A percentile compares a stretch with the other conserved stretches of the same genome.
These are phyloP conservation scores for Oasisia sp. DNA, from an alignment of 2,888 invertebrate species.

Conservation along the genomic window DNA sequence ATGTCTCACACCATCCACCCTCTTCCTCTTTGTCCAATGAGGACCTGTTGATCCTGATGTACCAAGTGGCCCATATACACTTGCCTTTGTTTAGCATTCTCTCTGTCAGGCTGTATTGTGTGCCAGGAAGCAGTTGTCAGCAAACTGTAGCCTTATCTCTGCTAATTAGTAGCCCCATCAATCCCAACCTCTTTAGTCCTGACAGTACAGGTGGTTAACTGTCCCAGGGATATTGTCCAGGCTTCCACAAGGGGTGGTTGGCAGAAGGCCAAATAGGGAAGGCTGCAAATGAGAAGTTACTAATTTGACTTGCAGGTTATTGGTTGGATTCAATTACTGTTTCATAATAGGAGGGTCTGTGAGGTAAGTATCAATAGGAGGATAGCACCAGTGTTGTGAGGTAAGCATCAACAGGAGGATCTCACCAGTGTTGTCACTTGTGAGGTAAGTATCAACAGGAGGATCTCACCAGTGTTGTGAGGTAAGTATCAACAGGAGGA, in stretches of 20 bases:
- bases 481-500: too few relatives aligned
- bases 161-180: neutral
- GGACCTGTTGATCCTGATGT: neutral
- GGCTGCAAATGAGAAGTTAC: neutral
- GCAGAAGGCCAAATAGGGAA: neutral
- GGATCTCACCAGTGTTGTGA: too few relatives aligned
- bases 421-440: too few relatives aligned
- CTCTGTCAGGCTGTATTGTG: neutral
- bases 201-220: conserved; percentile 2
- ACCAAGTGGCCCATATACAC: neutral
- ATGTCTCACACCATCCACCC: neutral
- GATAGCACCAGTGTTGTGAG: too few relatives aligned
- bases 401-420: too few relatives aligned
- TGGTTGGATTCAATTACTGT: neutral
- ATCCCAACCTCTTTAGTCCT: conserved; percentile 4
- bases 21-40: neutral
- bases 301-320: neutral
- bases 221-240: neutral
- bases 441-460: too few relatives aligned
- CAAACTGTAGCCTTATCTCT: neutral
- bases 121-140: neutral
- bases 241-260: neutral
- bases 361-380: neutral
- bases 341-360: neutral
- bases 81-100: neutral